Percentiles rank a stretch among this genome's conserved stretches.
These are phyloP conservation scores for Hexactinellida sp. DNA, from an alignment of 37 sponge, comb jelly and placozoan species.

Conservation along the genomic window DNA sequence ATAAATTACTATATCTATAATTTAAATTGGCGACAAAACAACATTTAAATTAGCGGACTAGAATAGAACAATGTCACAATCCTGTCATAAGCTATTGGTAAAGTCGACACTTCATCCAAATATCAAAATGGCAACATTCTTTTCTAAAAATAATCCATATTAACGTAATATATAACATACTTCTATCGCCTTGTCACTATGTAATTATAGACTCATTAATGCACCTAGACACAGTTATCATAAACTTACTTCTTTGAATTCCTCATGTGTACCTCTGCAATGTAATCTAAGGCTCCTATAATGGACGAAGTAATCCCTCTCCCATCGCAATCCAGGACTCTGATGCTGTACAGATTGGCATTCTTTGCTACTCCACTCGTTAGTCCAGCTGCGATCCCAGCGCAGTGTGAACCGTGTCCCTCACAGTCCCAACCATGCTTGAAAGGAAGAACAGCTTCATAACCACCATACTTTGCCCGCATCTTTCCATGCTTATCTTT, in stretches of 20 bases:
- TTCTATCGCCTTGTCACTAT: too few relatives aligned
- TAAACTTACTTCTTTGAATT: not conserved
- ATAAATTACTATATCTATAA: too few relatives aligned
- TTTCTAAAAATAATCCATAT: too few relatives aligned
- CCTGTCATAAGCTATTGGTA: too few relatives aligned
- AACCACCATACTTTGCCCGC: not conserved
- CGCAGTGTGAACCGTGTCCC: not conserved
- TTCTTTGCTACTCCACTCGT: not conserved
- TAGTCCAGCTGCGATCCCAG: not conserved
- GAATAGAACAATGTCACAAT: too few relatives aligned
- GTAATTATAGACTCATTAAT: too few relatives aligned
- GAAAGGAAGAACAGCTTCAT: not conserved
- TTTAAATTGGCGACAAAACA: too few relatives aligned
- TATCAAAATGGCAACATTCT: too few relatives aligned
- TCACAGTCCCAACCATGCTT: not conserved
- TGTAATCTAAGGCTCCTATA: not conserved
- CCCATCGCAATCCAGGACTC: not conserved
- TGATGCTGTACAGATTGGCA: conserved; percentile 2
- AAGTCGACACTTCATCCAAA: too few relatives aligned
- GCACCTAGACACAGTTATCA: too few relatives aligned
- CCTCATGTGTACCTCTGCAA: not conserved
- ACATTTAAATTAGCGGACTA: too few relatives aligned
- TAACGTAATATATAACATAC: too few relatives aligned
- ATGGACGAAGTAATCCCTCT: not conserved
- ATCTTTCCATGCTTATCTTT: not conserved